These are phyloP conservation scores for Amblyteles armatorius DNA, from an alignment of 2,888 invertebrate genomes.

Conservation along the genomic window DNA sequence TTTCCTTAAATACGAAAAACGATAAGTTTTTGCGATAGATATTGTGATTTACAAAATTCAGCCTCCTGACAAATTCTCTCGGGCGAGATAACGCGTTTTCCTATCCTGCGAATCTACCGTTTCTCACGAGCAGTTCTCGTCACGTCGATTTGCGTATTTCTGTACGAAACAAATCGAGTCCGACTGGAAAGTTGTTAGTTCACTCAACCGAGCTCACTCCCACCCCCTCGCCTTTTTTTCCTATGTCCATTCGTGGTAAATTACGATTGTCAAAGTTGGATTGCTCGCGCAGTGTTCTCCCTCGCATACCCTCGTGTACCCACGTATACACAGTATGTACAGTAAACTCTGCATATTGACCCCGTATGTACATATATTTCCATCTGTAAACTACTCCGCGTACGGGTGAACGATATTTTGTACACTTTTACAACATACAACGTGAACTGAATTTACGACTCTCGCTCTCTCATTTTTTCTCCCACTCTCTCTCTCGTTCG, in stretches of 20 bases:
- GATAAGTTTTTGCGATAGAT: neutral
- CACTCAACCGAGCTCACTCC: neutral
- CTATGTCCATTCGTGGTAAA: conserved; percentile 44
- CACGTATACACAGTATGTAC: neutral
- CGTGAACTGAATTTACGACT: conserved; percentile 65
- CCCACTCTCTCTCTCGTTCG: conserved; percentile 18
- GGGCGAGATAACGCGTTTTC: conserved; percentile 4
- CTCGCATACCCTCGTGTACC: conserved; percentile 1
- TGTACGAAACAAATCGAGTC: conserved; percentile 28
- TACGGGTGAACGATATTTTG: conserved; percentile 52
- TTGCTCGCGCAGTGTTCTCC: conserved; percentile 29
- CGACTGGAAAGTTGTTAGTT: conserved; percentile 34
- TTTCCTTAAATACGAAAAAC: neutral
- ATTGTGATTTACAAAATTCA: neutral
- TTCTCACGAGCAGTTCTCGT: neutral
- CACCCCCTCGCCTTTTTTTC: neutral
- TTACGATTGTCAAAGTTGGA: conserved; percentile 62
- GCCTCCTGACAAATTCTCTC: conserved; percentile 4
- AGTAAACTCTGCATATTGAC: conserved; percentile 44
- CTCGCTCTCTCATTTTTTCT: conserved; percentile 30
- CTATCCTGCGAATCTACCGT: neutral
- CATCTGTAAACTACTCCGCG: conserved; percentile 48
- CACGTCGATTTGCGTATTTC: conserved; percentile 15
- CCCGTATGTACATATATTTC: conserved; percentile 35
- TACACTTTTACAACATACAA: conserved; percentile 60